Conservation (phyloP, 2,888 invertebrate species). For the Gastracanthus pulcherrimus region DNA sequence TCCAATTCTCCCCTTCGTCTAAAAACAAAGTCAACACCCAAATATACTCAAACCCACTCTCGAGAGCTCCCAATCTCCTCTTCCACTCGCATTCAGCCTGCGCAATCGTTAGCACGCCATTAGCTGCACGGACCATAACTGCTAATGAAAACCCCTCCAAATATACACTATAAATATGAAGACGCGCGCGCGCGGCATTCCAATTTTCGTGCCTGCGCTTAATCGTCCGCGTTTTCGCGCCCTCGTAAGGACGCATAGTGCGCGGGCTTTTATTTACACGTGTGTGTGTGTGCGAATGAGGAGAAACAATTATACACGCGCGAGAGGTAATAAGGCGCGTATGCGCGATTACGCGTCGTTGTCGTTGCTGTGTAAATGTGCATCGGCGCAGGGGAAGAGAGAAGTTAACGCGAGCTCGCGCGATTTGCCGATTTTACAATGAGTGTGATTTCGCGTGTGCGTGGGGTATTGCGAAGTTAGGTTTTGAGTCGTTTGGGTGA, state of each 20-base stretch:
- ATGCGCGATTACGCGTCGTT: not conserved
- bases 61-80: conserved; percentile 1
- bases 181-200: not conserved
- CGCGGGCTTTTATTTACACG: not conserved
- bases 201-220: conserved; percentile 23
- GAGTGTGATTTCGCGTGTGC: too few relatives aligned
- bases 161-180: conserved; percentile 26
- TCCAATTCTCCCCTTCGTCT: not conserved
- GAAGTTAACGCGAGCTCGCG: too few relatives aligned
- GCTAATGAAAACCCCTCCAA: conserved; percentile 47
- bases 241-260: too few relatives aligned
- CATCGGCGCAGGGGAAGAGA: too few relatives aligned
- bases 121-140: conserved; percentile 47
- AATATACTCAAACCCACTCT: too few relatives aligned
- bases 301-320: conserved; percentile 10
- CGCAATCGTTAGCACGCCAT: conserved; percentile 43
- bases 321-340: conserved; percentile 28
- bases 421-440: too few relatives aligned
- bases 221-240: conserved; percentile 36
- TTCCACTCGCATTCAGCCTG: not conserved
- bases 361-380: not conserved
- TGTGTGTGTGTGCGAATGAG: not conserved
- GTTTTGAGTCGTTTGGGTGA: too few relatives aligned
- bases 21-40: too few relatives aligned
- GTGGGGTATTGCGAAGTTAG: too few relatives aligned